These are phyloP conservation scores for Nemopilema nomurai DNA, from an alignment of 30 jellyfish, hydroid and myxozoan genomes.

Conservation along the genomic window DNA sequence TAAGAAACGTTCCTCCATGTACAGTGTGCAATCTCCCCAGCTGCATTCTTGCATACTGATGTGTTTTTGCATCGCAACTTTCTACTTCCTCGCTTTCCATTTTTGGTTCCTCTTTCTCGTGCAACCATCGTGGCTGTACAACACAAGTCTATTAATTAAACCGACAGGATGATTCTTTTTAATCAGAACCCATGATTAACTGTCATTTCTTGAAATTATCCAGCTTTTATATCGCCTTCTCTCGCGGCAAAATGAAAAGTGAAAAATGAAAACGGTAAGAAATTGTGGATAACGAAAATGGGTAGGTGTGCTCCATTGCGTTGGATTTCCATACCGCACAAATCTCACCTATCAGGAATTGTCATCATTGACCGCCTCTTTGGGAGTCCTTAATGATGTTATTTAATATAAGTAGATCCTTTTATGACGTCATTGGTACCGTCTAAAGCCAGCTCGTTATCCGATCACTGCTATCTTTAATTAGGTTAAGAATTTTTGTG, in stretches of 20 bases:
- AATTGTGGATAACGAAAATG: not conserved
- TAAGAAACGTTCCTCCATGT: too few species aligned
- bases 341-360: too few species aligned
- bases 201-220: not conserved
- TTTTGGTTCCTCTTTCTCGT: too few species aligned
- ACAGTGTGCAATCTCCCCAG: not conserved
- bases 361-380: too few species aligned
- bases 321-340: too few species aligned
- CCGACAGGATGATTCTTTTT: not conserved
- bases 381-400: not conserved
- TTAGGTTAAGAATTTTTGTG: not conserved
- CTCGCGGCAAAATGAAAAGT: not conserved
- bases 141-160: too few species aligned
- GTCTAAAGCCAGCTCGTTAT: not conserved
- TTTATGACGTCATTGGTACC: not conserved
- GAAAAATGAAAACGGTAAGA: not conserved
- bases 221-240: not conserved
- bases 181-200: not conserved
- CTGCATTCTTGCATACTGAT: not conserved
- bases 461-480: not conserved
- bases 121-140: too few species aligned
- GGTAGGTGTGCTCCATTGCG: too few species aligned
- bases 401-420: not conserved
- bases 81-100: not conserved
- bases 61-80: not conserved